Percentiles rank a stretch among this genome's conserved stretches.
Conservation (phyloP, 2,113 vertebrate genomes). For the Cebus imitator region DNA sequence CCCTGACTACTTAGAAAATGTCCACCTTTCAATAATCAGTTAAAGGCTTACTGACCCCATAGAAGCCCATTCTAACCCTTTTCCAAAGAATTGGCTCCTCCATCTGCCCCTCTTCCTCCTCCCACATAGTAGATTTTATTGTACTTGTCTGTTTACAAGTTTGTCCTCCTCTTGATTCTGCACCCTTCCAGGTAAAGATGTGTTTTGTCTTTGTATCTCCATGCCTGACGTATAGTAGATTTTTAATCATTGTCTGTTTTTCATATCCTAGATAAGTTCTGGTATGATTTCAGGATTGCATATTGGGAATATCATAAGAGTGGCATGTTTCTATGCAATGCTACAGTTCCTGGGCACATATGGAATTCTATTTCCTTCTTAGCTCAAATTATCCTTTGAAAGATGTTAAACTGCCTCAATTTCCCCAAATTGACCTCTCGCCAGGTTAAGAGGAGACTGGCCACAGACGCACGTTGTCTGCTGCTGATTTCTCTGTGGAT, state of each 20-base stretch:
- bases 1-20: not conserved
- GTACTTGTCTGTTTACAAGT: not conserved
- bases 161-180: not conserved
- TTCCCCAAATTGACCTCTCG: not conserved
- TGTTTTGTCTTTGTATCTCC: not conserved
- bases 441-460: not conserved
- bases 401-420: not conserved
- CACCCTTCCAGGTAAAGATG: not conserved
- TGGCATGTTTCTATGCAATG: not conserved
- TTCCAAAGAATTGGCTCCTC: not conserved
- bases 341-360: not conserved
- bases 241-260: not conserved
- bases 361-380: not conserved
- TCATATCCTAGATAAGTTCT: not conserved
- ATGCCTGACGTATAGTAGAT: not conserved
- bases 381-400: not conserved
- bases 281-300: not conserved
- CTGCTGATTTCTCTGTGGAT: not conserved
- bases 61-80: not conserved
- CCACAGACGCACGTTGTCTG: fast-evolving
- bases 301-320: not conserved
- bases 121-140: not conserved
- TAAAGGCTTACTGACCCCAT: not conserved
- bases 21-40: not conserved
- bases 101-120: fast-evolving